A percentile compares a stretch with the other conserved stretches of the same genome.
Conservation (phyloP, 2,113 vertebrate species). For the Guaruba guarouba region DNA sequence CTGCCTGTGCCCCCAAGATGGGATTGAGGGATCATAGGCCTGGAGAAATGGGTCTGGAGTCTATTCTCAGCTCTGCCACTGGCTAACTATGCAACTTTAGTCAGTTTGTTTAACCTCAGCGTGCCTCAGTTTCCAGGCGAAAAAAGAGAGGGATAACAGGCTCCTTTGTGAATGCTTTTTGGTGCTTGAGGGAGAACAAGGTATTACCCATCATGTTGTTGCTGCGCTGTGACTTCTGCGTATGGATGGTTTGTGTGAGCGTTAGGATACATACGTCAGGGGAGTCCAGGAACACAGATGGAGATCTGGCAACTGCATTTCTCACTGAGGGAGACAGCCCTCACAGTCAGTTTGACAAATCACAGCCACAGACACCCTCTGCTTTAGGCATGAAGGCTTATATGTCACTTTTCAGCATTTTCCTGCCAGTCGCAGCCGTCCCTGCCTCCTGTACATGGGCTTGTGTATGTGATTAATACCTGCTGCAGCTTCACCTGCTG, state of each 20-base stretch:
- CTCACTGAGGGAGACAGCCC: background rate
- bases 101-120: background rate
- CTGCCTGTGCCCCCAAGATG: background rate
- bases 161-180: background rate
- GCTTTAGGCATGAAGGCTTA: background rate
- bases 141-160: background rate
- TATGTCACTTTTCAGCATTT: background rate
- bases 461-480: background rate
- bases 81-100: background rate
- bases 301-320: background rate
- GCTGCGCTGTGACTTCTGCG: background rate
- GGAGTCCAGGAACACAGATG: background rate
- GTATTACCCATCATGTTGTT: background rate
- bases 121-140: background rate
- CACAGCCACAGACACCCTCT: background rate
- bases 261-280: fast-evolving
- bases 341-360: background rate
- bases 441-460: background rate
- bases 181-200: background rate
- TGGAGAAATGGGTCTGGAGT: background rate
- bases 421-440: background rate
- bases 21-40: background rate
- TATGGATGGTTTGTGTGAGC: background rate
- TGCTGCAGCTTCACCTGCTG: background rate
- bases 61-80: constrained; percentile 43